Percentiles rank a stretch among this genome's conserved stretches.
Evolutionary conservation across 2,113 vertebrate species (phyloP).

Genomic region (Charina bottae): DNA sequence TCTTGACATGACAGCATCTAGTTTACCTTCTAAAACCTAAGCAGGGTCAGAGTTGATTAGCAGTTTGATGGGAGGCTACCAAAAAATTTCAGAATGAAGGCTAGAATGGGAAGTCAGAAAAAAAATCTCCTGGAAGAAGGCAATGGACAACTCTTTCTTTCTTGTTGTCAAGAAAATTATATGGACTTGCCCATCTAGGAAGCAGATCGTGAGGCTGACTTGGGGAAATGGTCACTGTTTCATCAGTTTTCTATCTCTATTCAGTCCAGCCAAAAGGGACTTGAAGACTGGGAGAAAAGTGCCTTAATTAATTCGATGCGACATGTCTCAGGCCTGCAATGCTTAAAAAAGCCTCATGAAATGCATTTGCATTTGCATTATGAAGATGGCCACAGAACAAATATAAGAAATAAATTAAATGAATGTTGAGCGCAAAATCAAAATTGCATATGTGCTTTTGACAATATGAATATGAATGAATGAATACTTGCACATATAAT

Average conservation of each 20-base stretch:
- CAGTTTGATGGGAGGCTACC: not conserved
- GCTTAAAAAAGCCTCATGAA: slow-evolving; percentile 68
- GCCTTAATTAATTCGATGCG: slow-evolving; percentile 81
- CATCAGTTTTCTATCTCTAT: slow-evolving; percentile 37
- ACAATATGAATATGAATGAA: slow-evolving; percentile 39
- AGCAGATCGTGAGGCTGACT: not conserved
- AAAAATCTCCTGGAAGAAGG: not conserved
- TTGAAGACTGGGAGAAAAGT: slow-evolving; percentile 61
- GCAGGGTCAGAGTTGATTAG: no score
- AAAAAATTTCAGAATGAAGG: not conserved
- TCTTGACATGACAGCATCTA: no score
- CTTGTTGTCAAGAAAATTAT: not conserved
- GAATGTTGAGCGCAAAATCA: slow-evolving; percentile 64
- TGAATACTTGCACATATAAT: not conserved
- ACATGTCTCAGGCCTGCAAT: slow-evolving; percentile 73
- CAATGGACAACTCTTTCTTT: not conserved
- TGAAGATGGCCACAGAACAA: slow-evolving; percentile 75
- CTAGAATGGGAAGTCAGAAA: not conserved
- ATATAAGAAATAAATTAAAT: slow-evolving; percentile 74
- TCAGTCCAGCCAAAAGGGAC: slow-evolving; percentile 46
- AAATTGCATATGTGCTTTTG: slow-evolving; percentile 55
- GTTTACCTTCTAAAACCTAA: no score
- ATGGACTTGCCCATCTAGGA: not conserved
- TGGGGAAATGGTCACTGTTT: not conserved
- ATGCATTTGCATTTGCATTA: slow-evolving; percentile 73